Evolutionary conservation across 2,113 vertebrate species (phyloP), one percentile per base, ranked within the genome.

Genomic region (Zosterops pallidus): DNA sequence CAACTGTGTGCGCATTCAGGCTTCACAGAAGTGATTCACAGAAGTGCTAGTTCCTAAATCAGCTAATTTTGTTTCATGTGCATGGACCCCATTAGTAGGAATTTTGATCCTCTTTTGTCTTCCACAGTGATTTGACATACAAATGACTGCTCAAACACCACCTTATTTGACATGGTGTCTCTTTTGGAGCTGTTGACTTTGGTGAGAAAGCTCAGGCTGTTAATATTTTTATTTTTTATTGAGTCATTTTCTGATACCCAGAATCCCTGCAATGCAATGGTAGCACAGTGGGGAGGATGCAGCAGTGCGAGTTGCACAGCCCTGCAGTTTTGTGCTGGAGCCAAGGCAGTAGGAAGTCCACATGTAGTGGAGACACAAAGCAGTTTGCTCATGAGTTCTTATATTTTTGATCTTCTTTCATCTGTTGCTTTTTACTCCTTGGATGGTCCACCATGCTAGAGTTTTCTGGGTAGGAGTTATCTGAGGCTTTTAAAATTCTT

Each of bases 61-160:
- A 72, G 22, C 12, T 35, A 10, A 28, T 80, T 83, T 79, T 89
- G 1, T 9, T 71, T 26, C 39, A 20, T 72, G 4, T 52, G 5
- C 25, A 41, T 19, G n/a, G 29, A 46, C 2, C 1, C 1, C 16
- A 33, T 52, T 47, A 79, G 3, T 21, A 82, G 24, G 42, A 82
- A 33, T 79, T 86, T 86, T 82, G 19, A 42, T 46, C 15, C 3
- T 56, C 17, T 67, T 13, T 60, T 42, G 44, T 10, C 6, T 84
- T 86, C 28, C 25, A 26, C 53, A 37, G n/a, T 20, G 31, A 92
- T 52, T 75, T 67, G 9, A 39, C 14, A 14, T 2, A 5, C 5
- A 44, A 20, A 6, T 0, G 0, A 35, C 20, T 65, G 20, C 14
- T 28, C 50, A 69, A 39, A 15, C 5, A 41, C 1, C 12, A 11